Conservation (phyloP, 2,888 invertebrate genomes). For the Temnothorax rugatulus region DNA sequence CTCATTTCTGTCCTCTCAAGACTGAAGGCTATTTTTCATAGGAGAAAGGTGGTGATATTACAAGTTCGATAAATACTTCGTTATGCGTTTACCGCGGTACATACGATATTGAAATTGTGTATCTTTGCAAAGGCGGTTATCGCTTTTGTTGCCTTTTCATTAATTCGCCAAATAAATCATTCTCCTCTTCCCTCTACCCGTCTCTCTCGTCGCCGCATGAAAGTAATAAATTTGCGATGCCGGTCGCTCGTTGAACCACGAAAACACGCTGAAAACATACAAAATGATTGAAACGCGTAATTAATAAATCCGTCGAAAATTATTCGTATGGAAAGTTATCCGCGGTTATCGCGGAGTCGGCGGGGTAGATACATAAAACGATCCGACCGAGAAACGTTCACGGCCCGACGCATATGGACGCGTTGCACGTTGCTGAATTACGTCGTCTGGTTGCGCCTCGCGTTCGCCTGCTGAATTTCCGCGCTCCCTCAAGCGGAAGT, state of each 20-base stretch:
- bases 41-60: background rate
- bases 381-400: conserved; percentile 15
- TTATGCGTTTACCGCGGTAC: background rate
- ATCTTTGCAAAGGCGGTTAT: conserved; percentile 19
- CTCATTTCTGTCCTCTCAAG: background rate
- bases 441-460: conserved; percentile 43
- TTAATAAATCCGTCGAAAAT: conserved; percentile 53
- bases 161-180: conserved; percentile 54
- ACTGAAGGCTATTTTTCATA: background rate
- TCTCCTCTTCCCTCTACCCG: background rate
- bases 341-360: background rate
- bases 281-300: conserved; percentile 53
- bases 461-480: conserved; percentile 10
- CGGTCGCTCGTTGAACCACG: conserved; percentile 36
- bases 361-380: conserved; percentile 34
- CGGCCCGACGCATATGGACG: background rate
- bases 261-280: conserved; percentile 43
- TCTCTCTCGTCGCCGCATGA: background rate
- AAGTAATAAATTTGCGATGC: conserved; percentile 52
- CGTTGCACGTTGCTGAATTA: background rate
- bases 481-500: conserved; percentile 32
- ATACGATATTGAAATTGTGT: conserved; percentile 27
- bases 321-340: conserved; percentile 42
- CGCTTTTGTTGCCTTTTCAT: conserved; percentile 42
- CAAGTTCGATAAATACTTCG: conserved; percentile 25